Base-by-base conservation (phyloP, 2,797 vertebrate genomes). In the Falco peregrinus region DNA sequence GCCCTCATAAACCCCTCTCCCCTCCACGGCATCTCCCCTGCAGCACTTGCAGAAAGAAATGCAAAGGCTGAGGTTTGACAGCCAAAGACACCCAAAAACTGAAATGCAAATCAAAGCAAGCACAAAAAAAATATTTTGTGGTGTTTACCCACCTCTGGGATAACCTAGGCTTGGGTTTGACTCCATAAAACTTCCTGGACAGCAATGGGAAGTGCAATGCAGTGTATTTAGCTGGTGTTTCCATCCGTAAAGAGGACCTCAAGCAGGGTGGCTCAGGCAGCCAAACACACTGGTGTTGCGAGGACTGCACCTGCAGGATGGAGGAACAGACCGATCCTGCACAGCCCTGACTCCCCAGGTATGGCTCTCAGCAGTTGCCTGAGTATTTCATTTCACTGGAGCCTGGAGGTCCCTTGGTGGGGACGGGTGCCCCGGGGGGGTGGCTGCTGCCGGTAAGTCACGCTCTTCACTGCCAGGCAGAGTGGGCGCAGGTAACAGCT, bases 191-290 rank as follows among this genome's bases (percentile, higher is more conserved):
- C 45, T 11, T 57, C 41, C 61, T 48, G 50, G n/a, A 16, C 39
- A 79, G 60, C 60, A 45, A 16, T 3, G 16, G 41, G 35, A 41
- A 24, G 71, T 22, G 59, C 14, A 31, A 56, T 15, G 14, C 41
- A 24, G 21, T 4, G 6, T 43, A 10, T 43, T 59, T 29, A 43
- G 33, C 43, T 41, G 56, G 28, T 28, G 31, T 53, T 84, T 48
- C 29, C 51, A 57, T 12, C 20, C 0, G 0, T 28, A 13, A 61
- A 63, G 37, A n/a, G 35, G 31, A 37, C 16, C 48, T 24, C 11
- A 7, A 20, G 48, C 48, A 68, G 67, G 24, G 29, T 48, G 24
- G 37, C 45, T 74, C 28, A 21, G 37, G 26, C 31, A 24, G 33
- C 11, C 3, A 0, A 22, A 28, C 31, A 7, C 10, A 19, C 53